Evolutionary conservation across 1,140 invertebrate species (phyloP), one percentile per base, ranked within the genome.

Genomic region (Calliphora vicina): DNA sequence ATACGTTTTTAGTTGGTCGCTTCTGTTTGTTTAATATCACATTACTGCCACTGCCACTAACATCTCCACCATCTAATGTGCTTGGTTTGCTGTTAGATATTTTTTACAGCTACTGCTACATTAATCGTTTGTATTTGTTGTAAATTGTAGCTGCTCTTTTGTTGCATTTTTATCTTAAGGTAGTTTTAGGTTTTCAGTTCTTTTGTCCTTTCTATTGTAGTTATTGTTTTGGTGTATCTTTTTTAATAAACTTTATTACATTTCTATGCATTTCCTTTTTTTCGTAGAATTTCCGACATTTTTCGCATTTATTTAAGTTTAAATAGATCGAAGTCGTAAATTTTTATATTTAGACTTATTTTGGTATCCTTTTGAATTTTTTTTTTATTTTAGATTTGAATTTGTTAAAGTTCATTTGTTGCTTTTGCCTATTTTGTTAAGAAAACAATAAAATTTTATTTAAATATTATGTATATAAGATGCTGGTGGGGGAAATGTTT

Each of bases 371-470:
- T 57, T 57, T 57, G 15, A n/a, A 57, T 17, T 57, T 6, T n/a
- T 17, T 67, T 20, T 25, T 50, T 6, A 12, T 23, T 13, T 23
- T 67, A 10, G n/a, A 67, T 6, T 67, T 67, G 20, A 67, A 10
- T 67, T 67, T 67, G 61, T 50, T 50, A 50, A 50, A 67, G 61
- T 67, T 67, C 50, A 57, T 57, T 57, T 57, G n/a, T 57, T 57
- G 50, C 50, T 57, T 57, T 17, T n/a, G 50, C 15, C 15, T 57
- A 57, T 57, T 67, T 67, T 67, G 61, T 25, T 23, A 20, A 67
- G 61, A 67, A 67, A 23, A 67, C 61, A 67, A 67, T 67, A 67
- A 67, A 67, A 67, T 67, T 67, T 67, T 67, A 67, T 67, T 67
- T 67, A 23, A 67, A 67, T 67, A 67, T 67, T 67, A 67, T 67